These are phyloP conservation scores for Anthoscopus minutus DNA, from an alignment of 2,113 vertebrate species.

Conservation along the genomic window DNA sequence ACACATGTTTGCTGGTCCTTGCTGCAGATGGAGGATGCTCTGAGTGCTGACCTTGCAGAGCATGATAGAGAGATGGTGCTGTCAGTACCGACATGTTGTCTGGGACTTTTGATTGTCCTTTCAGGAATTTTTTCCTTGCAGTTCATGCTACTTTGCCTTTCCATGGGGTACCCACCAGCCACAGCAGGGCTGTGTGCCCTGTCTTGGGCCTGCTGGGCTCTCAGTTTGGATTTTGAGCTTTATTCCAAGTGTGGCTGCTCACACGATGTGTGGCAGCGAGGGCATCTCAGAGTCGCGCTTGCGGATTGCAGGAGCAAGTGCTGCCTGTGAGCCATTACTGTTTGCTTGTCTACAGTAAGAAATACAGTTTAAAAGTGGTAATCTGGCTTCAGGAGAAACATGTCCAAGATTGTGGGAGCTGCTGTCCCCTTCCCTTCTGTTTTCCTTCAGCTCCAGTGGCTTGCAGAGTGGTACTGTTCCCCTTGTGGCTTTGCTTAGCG, in stretches of 20 bases:
- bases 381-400: not conserved
- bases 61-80: not conserved
- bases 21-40: not conserved
- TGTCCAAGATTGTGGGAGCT: not conserved
- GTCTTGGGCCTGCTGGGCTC: not conserved
- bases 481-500: not conserved
- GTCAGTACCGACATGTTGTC: not conserved
- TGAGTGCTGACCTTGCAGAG: not conserved
- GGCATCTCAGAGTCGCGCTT: accelerated
- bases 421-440: not conserved
- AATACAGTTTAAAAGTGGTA: not conserved
- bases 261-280: accelerated
- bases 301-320: accelerated
- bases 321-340: accelerated
- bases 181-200: not conserved
- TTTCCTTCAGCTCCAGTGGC: not conserved
- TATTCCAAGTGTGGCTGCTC: not conserved
- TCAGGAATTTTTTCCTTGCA: no score
- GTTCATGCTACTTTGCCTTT: not conserved
- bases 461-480: accelerated
- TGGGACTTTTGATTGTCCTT: not conserved
- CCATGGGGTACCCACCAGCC: accelerated
- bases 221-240: not conserved
- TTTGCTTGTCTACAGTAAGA: not conserved
- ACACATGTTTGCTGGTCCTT: not conserved